Evolutionary conservation across 2,113 vertebrate genomes (phyloP), one percentile per base, ranked within the genome.

Genomic region (Muscicapa adusta): DNA sequence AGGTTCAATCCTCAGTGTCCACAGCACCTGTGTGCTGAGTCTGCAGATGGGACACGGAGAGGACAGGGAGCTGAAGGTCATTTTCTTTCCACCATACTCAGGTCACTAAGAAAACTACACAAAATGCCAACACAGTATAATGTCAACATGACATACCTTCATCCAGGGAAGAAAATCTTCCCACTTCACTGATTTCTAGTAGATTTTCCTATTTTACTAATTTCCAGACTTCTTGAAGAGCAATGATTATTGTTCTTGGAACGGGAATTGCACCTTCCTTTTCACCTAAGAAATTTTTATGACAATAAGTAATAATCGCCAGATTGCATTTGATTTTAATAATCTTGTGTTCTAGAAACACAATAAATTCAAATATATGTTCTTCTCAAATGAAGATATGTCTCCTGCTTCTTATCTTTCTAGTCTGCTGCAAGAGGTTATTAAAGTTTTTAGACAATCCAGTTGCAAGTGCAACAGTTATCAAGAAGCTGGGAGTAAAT

Each of bases 121-220:
- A 82, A 84, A 93, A 70, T 50, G 4, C 3, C 6, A 73, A 10
- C 17, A 28, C 8, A 43, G 8, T 40, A 16, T 26, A 34, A 20
- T 8, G 14, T 6, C 0, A 1, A 16, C n/a, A 25, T 14, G 11
- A 10, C 17, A 8, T 12, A 20, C 13, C 42, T 48, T 24, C 51
- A 61, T 38, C 18, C n/a, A 61, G 29, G 24, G 19, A 48, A 29
- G 18, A 63, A 63, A 63, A 23, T 4, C n/a, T 65, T 74, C 24
- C 3, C 9, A 40, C n/a, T 74, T 87, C 43, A 36, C 23, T 60
- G 17, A 31, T 42, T 89, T 74, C 8, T 31, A 63, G 34, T 47
- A 45, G 48, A 54, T 38, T 63, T 65, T 74, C 20, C 4, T 9
- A 24, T 82, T 74, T 84, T 53, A 40, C 12, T 70, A 19, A 24